Evolutionary conservation across 2,888 invertebrate genomes (phyloP).

Genomic region (Drosophila prostipennis): DNA sequence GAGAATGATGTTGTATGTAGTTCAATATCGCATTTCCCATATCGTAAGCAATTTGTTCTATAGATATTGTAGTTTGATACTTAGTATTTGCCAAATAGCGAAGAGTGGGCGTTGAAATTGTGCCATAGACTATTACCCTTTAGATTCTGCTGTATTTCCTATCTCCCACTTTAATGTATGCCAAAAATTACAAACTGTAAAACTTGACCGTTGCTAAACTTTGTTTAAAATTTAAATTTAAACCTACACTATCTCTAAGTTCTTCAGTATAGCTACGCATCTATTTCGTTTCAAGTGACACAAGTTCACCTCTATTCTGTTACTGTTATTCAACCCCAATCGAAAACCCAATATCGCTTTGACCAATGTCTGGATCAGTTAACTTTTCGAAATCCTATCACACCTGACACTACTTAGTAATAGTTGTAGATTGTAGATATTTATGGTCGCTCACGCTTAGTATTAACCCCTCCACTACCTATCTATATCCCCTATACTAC

Average conservation of each 20-base stretch:
- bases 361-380: not conserved
- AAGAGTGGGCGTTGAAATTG: slow-evolving; percentile 2
- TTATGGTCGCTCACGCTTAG: slow-evolving; percentile 58
- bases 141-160: not conserved
- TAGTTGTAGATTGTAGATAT: slow-evolving; percentile 50
- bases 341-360: not conserved
- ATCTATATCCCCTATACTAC: not conserved
- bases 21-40: slow-evolving; percentile 8
- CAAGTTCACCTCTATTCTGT: no score
- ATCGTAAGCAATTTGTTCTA: slow-evolving; percentile 9
- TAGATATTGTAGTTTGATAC: slow-evolving; percentile 3
- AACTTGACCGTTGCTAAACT: not conserved
- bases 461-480: slow-evolving; percentile 51
- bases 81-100: not conserved
- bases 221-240: not conserved
- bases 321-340: no score
- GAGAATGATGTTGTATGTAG: not conserved
- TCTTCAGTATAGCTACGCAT: not conserved
- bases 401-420: slow-evolving; percentile 18
- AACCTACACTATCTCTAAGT: not conserved
- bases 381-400: not conserved
- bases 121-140: slow-evolving; percentile 20
- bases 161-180: not conserved
- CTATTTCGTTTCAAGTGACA: not conserved
- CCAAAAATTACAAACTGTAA: not conserved